Conservation (phyloP, 2,113 vertebrate species). For the Hucho hucho region DNA sequence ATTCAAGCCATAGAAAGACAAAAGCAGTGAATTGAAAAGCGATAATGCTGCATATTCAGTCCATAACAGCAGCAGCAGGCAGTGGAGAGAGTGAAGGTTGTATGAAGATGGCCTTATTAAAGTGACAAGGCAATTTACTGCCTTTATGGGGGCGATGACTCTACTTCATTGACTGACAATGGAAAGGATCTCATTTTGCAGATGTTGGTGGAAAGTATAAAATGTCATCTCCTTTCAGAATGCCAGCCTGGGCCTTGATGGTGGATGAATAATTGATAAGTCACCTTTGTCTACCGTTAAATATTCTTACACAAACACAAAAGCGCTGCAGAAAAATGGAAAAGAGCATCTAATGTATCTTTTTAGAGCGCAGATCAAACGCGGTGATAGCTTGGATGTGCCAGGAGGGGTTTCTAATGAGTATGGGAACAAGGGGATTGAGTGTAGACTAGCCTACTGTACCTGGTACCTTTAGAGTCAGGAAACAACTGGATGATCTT, state of each 20-base stretch:
- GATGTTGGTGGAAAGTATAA: slow-evolving; percentile 96
- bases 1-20: neutral
- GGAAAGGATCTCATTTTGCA: slow-evolving; percentile 96
- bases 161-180: slow-evolving; percentile 93
- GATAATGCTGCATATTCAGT: slow-evolving; percentile 14
- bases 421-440: neutral
- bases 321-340: slow-evolving; percentile 80
- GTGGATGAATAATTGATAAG: slow-evolving; percentile 94
- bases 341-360: slow-evolving; percentile 89
- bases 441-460: neutral
- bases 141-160: slow-evolving; percentile 88
- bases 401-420: neutral
- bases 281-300: slow-evolving; percentile 96
- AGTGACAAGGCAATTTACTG: slow-evolving; percentile 97
- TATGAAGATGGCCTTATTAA: slow-evolving; percentile 91
- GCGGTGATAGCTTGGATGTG: slow-evolving; percentile 69
- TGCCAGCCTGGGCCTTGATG: slow-evolving; percentile 83
- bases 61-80: slow-evolving; percentile 46
- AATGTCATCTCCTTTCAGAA: slow-evolving; percentile 98
- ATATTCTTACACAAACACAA: slow-evolving; percentile 93
- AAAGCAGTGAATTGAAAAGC: slow-evolving; percentile 3
- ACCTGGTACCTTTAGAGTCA: neutral
- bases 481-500: neutral
- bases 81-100: slow-evolving; percentile 78
- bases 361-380: slow-evolving; percentile 84